A percentile compares a stretch with the other conserved stretches of the same genome.
phyloP scores from a whole-genome alignment of 1,140 invertebrate species.

The Drosophila baimaii region DNA sequence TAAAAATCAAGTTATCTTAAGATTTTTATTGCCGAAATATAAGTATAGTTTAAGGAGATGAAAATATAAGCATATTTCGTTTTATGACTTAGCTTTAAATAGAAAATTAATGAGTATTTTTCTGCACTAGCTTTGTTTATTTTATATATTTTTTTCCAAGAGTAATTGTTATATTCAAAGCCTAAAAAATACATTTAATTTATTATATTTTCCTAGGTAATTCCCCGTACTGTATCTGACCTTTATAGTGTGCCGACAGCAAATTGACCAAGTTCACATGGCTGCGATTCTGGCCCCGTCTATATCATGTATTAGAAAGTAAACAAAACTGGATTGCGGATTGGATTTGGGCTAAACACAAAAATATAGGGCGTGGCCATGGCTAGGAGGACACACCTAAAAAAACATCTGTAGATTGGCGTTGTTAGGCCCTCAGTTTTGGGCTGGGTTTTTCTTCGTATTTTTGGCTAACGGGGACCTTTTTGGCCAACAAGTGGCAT shows the following conservation, averaged over 20 bases:
- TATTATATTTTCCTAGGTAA: background rate
- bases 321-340: slow-evolving; percentile 40
- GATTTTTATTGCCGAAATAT: background rate
- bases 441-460: slow-evolving; percentile 50
- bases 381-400: slow-evolving; percentile 58
- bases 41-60: background rate
- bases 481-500: slow-evolving; percentile 66
- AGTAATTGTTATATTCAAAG: background rate
- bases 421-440: slow-evolving; percentile 38
- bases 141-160: background rate
- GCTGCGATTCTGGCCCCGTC: slow-evolving; percentile 46
- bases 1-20: background rate
- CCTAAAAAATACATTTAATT: slow-evolving; percentile 2
- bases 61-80: background rate
- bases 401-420: slow-evolving; percentile 33
- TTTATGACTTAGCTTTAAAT: background rate
- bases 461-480: slow-evolving; percentile 28
- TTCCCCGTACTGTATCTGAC: slow-evolving; percentile 40
- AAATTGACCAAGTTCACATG: slow-evolving; percentile 75
- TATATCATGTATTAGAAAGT: slow-evolving; percentile 78
- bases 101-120: background rate
- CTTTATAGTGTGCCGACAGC: slow-evolving; percentile 53
- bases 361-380: slow-evolving; percentile 31
- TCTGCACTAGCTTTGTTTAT: background rate
- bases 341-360: slow-evolving; percentile 49